Percentiles rank a stretch among this genome's conserved stretches.
phyloP scores from a whole-genome alignment of 2,797 vertebrate species.

The Trematomus bernacchii region DNA sequence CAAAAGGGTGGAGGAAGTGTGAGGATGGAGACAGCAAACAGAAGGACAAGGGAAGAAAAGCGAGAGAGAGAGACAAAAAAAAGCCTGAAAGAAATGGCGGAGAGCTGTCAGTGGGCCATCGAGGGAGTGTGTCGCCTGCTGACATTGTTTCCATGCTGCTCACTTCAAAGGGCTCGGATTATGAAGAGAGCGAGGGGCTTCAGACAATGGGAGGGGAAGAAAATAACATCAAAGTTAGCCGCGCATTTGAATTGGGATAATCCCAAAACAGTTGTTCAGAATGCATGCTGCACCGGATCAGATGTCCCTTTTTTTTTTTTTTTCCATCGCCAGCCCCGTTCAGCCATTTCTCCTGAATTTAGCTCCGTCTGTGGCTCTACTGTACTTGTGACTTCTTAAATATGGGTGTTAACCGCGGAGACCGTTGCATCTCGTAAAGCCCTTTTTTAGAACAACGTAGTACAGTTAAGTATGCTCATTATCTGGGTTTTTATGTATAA shows the following conservation, averaged over 20 bases:
- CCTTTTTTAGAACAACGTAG: slow-evolving; percentile 67
- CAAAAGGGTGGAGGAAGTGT: slow-evolving; percentile 57
- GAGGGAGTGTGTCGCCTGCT: slow-evolving; percentile 79
- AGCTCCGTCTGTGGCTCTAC: slow-evolving; percentile 69
- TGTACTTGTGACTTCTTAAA: slow-evolving; percentile 73
- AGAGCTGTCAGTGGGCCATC: slow-evolving; percentile 75
- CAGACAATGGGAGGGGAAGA: slow-evolving; percentile 81
- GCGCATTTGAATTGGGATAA: slow-evolving; percentile 82
- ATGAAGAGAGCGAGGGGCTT: slow-evolving; percentile 81
- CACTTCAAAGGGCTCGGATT: slow-evolving; percentile 85
- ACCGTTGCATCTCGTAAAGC: slow-evolving; percentile 72
- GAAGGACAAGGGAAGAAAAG: slow-evolving; percentile 55
- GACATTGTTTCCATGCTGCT: slow-evolving; percentile 84
- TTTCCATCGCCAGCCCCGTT: slow-evolving; percentile 58
- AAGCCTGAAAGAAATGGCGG: slow-evolving; percentile 51
- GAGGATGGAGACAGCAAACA: slow-evolving; percentile 60
- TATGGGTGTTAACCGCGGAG: slow-evolving; percentile 69
- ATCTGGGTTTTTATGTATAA: slow-evolving; percentile 44
- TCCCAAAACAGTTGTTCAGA: slow-evolving; percentile 85
- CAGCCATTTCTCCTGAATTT: slow-evolving; percentile 71
- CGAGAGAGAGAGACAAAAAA: slow-evolving; percentile 10
- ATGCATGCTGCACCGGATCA: slow-evolving; percentile 75
- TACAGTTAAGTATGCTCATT: slow-evolving; percentile 69
- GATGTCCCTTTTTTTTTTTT: slow-evolving; percentile 71
- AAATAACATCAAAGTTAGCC: slow-evolving; percentile 86